Percentiles rank a stretch among this genome's conserved stretches.
Evolutionary conservation across 2,113 vertebrate species (phyloP).

Genomic region (Hepsetus odoe): DNA sequence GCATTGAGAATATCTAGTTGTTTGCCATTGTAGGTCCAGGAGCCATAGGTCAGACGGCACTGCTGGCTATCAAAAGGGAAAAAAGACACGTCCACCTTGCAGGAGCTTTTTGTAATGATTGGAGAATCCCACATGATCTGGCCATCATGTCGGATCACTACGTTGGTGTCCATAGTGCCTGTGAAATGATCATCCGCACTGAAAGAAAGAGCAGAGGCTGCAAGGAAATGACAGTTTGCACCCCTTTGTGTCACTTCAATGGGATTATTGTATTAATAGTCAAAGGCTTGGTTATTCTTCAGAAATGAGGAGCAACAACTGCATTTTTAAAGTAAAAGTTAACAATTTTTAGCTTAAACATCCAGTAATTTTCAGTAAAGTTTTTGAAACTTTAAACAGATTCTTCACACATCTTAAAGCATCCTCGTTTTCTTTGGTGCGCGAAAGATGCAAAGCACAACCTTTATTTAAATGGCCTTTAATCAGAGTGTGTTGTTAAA

Average conservation of each 20-base stretch:
- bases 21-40: conserved; percentile 91
- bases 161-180: conserved; percentile 86
- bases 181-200: conserved; percentile 84
- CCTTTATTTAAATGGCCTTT: too few relatives aligned
- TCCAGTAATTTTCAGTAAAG: too few relatives aligned
- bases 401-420: too few relatives aligned
- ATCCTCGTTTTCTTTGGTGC: too few relatives aligned
- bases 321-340: neutral
- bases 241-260: neutral
- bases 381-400: too few relatives aligned
- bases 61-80: conserved; percentile 90
- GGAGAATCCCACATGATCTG: conserved; percentile 87
- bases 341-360: too few relatives aligned
- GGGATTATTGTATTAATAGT: neutral
- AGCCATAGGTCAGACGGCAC: conserved; percentile 88
- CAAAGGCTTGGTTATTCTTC: neutral
- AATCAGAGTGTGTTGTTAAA: too few relatives aligned
- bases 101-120: conserved; percentile 91
- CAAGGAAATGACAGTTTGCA: neutral
- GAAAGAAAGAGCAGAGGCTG: conserved; percentile 38
- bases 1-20: conserved; percentile 84
- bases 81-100: conserved; percentile 89
- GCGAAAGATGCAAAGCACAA: too few relatives aligned
- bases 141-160: conserved; percentile 84
- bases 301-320: neutral